Percentiles rank a stretch among this genome's conserved stretches.
Conservation (phyloP, 2,797 vertebrate species). For the Girardinus metallicus region DNA sequence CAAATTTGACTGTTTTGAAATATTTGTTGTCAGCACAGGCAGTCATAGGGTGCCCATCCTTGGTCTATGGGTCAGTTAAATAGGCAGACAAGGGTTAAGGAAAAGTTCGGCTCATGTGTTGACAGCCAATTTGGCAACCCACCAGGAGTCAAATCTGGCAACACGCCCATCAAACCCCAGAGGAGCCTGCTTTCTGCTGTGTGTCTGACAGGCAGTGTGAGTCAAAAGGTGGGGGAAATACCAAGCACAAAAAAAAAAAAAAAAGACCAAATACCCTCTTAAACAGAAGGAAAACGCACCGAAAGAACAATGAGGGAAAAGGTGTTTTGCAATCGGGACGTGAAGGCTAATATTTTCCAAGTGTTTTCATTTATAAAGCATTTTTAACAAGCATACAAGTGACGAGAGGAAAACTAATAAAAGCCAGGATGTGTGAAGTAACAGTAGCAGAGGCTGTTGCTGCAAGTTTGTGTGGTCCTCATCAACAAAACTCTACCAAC, state of each 20-base stretch:
- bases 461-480: slow-evolving; percentile 47
- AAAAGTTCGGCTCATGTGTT: slow-evolving; percentile 61
- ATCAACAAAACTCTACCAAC: slow-evolving; percentile 21
- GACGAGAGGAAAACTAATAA: slow-evolving; percentile 68
- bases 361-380: slow-evolving; percentile 64
- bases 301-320: slow-evolving; percentile 10
- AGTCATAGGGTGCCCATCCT: not conserved
- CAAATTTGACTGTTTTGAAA: not conserved
- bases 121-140: slow-evolving; percentile 70
- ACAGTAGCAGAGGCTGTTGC: slow-evolving; percentile 52
- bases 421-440: slow-evolving; percentile 69
- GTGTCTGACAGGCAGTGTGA: not conserved
- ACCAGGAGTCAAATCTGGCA: slow-evolving; percentile 55
- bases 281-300: not conserved
- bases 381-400: slow-evolving; percentile 67
- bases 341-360: slow-evolving; percentile 42
- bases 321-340: slow-evolving; percentile 22
- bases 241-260: not conserved
- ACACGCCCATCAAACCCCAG: slow-evolving; percentile 48
- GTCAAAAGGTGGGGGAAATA: not conserved
- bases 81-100: slow-evolving; percentile 30
- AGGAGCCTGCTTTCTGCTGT: slow-evolving; percentile 51
- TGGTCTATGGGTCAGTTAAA: slow-evolving; percentile 30
- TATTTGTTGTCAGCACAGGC: not conserved
- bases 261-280: not conserved